phyloP scores from a whole-genome alignment of 2,797 vertebrate genomes.

The Ataeniobius toweri region DNA sequence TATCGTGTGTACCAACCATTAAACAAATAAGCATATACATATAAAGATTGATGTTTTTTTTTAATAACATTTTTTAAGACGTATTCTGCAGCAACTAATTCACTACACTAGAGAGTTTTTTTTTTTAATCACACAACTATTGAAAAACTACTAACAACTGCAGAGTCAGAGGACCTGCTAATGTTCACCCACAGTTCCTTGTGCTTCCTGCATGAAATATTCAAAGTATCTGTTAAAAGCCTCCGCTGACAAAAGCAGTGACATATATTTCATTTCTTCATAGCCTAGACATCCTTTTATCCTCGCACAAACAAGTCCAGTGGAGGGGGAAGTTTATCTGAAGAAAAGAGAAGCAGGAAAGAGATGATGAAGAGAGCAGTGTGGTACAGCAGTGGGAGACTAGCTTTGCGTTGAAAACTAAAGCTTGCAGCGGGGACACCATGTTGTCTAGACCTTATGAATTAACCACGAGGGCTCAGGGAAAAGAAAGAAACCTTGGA shows the following conservation, averaged over 20 bases:
- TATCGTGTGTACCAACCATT: not conserved
- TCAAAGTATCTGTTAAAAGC: constrained; percentile 70
- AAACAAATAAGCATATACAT: not conserved
- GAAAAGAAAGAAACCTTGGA: constrained; percentile 62
- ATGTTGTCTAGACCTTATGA: constrained; percentile 64
- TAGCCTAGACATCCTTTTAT: not conserved
- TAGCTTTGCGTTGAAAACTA: constrained; percentile 17
- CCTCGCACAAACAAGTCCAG: not conserved
- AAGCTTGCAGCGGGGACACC: constrained; percentile 41
- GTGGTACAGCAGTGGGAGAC: constrained; percentile 10
- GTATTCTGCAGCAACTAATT: not conserved
- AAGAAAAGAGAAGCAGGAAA: not conserved
- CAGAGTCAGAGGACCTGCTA: constrained; percentile 23
- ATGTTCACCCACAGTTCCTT: constrained; percentile 44
- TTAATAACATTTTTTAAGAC: not conserved
- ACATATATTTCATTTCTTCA: not conserved
- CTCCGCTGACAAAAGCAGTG: constrained; percentile 37
- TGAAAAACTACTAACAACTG: not conserved
- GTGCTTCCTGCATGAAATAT: constrained; percentile 78
- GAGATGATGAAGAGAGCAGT: constrained; percentile 15
- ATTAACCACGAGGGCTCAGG: constrained; percentile 63
- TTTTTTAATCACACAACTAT: not conserved
- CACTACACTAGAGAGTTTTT: no score
- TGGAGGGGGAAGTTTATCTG: not conserved
- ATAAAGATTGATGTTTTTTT: not conserved